A percentile compares a stretch with the other conserved stretches of the same genome.
phyloP scores from a whole-genome alignment of 2,888 invertebrate species.

The Pristionchus maxplancki region DNA sequence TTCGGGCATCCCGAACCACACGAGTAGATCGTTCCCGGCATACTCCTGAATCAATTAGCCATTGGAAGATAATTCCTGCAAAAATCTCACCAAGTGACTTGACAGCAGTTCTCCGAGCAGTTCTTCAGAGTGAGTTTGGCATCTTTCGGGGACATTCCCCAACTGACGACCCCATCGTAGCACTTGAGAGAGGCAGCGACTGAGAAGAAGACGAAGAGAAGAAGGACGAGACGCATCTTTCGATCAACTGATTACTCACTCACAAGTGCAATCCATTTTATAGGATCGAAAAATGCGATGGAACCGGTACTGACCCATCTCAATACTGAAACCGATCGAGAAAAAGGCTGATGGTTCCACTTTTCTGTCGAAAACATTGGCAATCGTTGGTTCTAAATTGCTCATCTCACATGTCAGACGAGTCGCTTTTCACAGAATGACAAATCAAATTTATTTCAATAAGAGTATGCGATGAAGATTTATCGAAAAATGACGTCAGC shows the following conservation, averaged over 20 bases:
- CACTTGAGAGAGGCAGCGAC: constrained; percentile 8
- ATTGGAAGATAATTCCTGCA: background rate
- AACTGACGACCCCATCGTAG: background rate
- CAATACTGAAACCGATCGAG: background rate
- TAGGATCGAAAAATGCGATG: background rate
- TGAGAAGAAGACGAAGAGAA: background rate
- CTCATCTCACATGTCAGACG: no score
- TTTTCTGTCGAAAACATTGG: background rate
- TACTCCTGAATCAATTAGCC: background rate
- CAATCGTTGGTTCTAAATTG: no score
- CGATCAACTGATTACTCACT: background rate
- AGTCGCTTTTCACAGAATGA: no score
- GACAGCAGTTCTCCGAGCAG: constrained; percentile 20
- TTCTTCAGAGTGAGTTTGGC: background rate
- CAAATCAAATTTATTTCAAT: no score
- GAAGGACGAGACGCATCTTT: constrained; percentile 8
- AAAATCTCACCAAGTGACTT: constrained; percentile 5
- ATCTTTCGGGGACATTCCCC: background rate
- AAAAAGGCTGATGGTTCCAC: background rate
- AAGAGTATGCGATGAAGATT: background rate
- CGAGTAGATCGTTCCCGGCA: constrained; percentile 23
- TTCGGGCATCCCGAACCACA: background rate
- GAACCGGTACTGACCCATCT: background rate
- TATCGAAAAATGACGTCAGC: background rate
- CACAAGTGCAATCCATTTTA: background rate